Evolutionary conservation across 2,797 vertebrate genomes (phyloP), one percentile per base, ranked within the genome.

Genomic region (Pseudotriccus pelzelni): DNA sequence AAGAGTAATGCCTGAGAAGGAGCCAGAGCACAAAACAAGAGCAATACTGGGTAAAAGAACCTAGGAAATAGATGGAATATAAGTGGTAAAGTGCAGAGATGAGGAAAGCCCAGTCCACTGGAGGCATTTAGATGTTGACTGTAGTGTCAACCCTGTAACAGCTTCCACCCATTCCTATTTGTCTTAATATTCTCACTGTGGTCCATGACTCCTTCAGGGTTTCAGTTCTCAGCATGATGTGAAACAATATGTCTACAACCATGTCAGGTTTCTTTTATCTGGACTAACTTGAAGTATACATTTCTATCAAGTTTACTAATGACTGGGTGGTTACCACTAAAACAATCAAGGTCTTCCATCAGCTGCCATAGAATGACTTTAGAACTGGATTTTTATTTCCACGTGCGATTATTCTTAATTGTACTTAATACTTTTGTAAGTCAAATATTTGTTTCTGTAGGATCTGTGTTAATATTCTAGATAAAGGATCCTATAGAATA

Each of bases 291-390:
- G 14, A 53, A 62, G 8, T 41, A 25, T 30, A 5, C 14, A 58
- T 56, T 79, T 84, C n/a, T 59, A 6, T 44, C n/a, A 43, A 56
- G 37, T 47, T 87, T 67, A 28, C 5, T 25, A 32, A 44, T 46
- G 25, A 34, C 5, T 3, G 47, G 7, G 6, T 50, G 6, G 2
- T 36, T 72, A 12, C 20, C 17, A 25, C 39, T 25, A 8, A 59
- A 79, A 78, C 14, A 11, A 1, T 5, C 13, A 10, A 8, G 0
- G 0, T 70, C 77, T 68, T 59, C 20, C 23, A 15, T 62, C 59
- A 56, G 17, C 25, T 83, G 41, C 34, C 25, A 23, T 43, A 32
- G 43, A 59, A 75, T 4, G 6, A n/a, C 64, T 41, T 24, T 12
- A 56, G 34, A 80, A 79, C 44, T 14, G 2, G 24, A 9, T n/a